phyloP scores from a whole-genome alignment of 2,113 vertebrate genomes.

The Lucifuga dentata region DNA sequence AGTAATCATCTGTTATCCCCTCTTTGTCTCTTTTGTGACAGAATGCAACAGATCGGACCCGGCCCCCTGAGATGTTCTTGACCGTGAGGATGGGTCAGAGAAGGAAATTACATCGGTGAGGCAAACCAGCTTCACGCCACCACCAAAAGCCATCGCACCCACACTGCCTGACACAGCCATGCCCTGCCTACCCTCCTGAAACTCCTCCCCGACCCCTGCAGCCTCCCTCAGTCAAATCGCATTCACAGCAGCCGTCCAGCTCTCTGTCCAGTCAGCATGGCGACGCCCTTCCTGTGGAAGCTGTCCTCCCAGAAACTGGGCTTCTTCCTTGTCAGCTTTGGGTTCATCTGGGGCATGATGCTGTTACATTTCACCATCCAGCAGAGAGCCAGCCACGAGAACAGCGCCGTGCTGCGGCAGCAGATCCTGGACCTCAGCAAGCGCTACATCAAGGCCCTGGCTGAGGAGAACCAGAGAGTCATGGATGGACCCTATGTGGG shows the following conservation, averaged over 20 bases:
- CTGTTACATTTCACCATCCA: constrained; percentile 99
- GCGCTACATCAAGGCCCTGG: constrained; percentile 97
- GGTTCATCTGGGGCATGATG: constrained; percentile 99
- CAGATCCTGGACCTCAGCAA: constrained; percentile 99
- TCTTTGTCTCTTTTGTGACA: constrained; percentile 57
- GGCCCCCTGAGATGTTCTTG: constrained; percentile 57
- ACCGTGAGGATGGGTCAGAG: constrained; percentile 53
- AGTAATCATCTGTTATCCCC: background rate
- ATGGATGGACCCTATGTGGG: constrained; percentile 98
- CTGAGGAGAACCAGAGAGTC: constrained; percentile 95
- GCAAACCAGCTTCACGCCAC: constrained; percentile 13
- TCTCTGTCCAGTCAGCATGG: constrained; percentile 82
- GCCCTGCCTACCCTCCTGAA: constrained; percentile 75
- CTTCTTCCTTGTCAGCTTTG: constrained; percentile 97
- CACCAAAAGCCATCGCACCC: background rate
- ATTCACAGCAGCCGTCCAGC: constrained; percentile 53
- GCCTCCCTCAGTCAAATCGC: constrained; percentile 9
- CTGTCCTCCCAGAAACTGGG: constrained; percentile 98
- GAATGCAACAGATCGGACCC: constrained; percentile 73
- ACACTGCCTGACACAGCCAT: constrained; percentile 72
- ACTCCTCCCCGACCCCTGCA: constrained; percentile 1
- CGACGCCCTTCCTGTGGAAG: constrained; percentile 92
- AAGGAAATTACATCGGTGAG: constrained; percentile 56
- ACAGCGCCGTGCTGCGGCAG: constrained; percentile 92
- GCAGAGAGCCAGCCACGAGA: constrained; percentile 94